Evolutionary conservation across 2,113 vertebrate genomes (phyloP), one percentile per base, ranked within the genome.

Genomic region (Forbesichthys papilliferus): DNA sequence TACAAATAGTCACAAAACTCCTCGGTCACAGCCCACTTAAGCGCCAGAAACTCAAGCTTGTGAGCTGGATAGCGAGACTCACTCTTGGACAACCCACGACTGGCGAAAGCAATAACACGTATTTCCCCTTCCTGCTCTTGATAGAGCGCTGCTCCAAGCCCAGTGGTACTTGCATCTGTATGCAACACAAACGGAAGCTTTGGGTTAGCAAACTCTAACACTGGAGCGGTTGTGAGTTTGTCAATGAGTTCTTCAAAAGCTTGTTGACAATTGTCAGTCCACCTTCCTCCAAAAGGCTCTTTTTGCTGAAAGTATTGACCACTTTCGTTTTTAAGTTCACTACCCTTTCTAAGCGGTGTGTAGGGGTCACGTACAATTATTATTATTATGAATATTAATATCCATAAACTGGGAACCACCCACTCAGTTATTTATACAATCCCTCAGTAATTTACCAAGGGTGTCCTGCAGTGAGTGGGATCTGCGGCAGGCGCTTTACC

Each of bases 151-250:
- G 20, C 20, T 27, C 20, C 20, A 2, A 27, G 20, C 20, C 20
- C 20, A 27, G 20, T 27, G 20, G 20, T 27, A 27, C 20, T 27
- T 27, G 20, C 20, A 27, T 27, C 20, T 27, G 20, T 27, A 27
- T 27, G 20, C 20, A 27, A 27, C 2, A 27, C 20, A 27, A 2
- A 27, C 4, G 60, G 36, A 11, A 58, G 52, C 16, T 63, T 71
- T 12, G 69, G 36, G 20, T 73, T 47, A 9, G 63, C 63, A 66
- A 66, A 73, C n/a, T 48, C 62, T 11, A 66, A 16, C 9, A 66
- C 63, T n/a, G 70, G 70, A 1, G 53, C 63, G 33, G 42, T 48
- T 12, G 69, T 65, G 13, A 72, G 56, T 48, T 73, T 73, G 46
- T 66, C 10, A 36, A 66, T 66, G 18, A 65, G 65, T 20, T 11